Conservation (phyloP, 1,140 invertebrate genomes). For the Philotrypesis tridentata region DNA sequence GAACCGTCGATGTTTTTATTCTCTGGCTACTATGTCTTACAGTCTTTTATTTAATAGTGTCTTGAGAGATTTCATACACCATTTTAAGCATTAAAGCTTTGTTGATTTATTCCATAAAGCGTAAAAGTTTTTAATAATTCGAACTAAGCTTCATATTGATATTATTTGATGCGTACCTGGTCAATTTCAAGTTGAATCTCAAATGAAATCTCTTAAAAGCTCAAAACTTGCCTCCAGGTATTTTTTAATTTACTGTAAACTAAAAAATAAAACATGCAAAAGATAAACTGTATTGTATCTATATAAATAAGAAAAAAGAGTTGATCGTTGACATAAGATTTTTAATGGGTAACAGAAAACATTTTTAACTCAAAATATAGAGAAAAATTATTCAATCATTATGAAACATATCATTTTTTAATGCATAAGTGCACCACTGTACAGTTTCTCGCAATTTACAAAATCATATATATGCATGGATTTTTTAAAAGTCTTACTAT, state of each 20-base stretch:
- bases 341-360: not conserved
- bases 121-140: slow-evolving; percentile 18
- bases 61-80: slow-evolving; percentile 25
- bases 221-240: slow-evolving; percentile 24
- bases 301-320: slow-evolving; percentile 12
- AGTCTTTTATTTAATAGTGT: not conserved
- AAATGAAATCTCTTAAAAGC: slow-evolving; percentile 18
- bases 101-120: slow-evolving; percentile 25
- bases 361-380: slow-evolving; percentile 2
- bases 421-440: not conserved
- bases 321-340: not conserved
- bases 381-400: not conserved
- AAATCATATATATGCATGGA: not conserved
- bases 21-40: not conserved
- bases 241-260: not conserved
- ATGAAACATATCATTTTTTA: not conserved
- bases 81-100: not conserved
- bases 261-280: slow-evolving; percentile 8
- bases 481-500: not conserved
- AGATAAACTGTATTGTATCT: slow-evolving; percentile 9
- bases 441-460: not conserved
- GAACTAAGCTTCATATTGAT: slow-evolving; percentile 17
- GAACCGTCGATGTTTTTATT: slow-evolving; percentile 16
- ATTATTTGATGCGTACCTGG: slow-evolving; percentile 20
- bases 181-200: slow-evolving; percentile 32